Base-by-base conservation (phyloP, 2,113 vertebrate species). In the Condylura cristata region DNA sequence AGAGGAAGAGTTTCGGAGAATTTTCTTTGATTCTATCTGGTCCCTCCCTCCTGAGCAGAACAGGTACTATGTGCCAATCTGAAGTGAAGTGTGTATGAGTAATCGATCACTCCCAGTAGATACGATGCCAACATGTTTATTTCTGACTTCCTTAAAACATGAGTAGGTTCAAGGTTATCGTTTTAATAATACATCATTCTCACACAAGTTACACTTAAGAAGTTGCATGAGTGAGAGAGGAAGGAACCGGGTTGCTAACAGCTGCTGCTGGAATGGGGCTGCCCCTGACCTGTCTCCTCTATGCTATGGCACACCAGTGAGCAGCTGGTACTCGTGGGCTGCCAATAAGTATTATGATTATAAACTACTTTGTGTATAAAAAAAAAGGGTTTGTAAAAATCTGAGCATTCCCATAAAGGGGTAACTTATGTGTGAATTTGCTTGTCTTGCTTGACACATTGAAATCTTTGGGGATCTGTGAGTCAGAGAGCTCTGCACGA, bases 331-430 rank as follows among this genome's bases (percentile, higher is more conserved):
- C 30, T 70, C 82, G 48, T 46, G 22, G 70, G 22, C 68, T 82
- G 9, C 48, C 86, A 32, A 41, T 66, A 58, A 63, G 44, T 65
- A 8, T 71, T 76, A 16, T 75, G 65, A 46, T 91, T 53, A 37
- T 86, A 75, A 51, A 78, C 78, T 60, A 86, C 80, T 85, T 78
- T 95, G 41, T 72, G 37, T 41, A 41, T 37, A 75, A 56, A 48
- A 56, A 32, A 66, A 65, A 56, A 22, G 18, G 30, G 65, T 86
- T 68, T 86, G 4, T 86, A 24, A 48, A 76, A 16, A 68, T 56
- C 32, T 66, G 46, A 76, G 22, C 65, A 60, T 53, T 85, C 66
- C 74, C 44, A 7, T n/a, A 75, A 37, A 80, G 56, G 3, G 66
- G 8, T 58, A 12, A 12, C 28, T 7, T 0, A 1, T 24, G 0